Conservation (phyloP, 2,113 vertebrate genomes). For the Sitta europaea region DNA sequence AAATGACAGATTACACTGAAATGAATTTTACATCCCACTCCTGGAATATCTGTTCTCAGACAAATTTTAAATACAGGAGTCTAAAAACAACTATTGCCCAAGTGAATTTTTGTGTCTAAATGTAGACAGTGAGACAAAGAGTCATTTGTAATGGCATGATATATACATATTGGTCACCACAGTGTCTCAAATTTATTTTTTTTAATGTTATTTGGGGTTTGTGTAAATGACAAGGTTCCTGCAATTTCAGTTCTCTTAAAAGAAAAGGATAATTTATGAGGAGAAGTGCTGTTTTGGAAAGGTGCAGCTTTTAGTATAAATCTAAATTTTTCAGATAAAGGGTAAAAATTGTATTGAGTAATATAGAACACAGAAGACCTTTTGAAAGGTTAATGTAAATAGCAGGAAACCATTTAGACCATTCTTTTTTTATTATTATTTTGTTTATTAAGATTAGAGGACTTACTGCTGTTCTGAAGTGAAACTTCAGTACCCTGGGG, state of each 20-base stretch:
- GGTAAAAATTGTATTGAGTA: neutral
- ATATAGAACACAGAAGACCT: neutral
- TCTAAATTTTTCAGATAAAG: neutral
- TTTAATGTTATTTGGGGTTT: neutral
- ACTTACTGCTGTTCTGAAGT: neutral
- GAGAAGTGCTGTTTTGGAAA: neutral
- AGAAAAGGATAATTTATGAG: neutral
- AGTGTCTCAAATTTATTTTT: neutral
- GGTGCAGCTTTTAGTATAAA: constrained; percentile 11
- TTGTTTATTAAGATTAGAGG: constrained; percentile 34
- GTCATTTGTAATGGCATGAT: neutral
- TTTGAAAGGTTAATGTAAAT: constrained; percentile 29
- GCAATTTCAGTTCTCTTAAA: neutral
- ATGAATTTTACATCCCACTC: neutral
- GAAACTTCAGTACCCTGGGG: neutral
- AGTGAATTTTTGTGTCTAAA: neutral
- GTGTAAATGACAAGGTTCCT: neutral
- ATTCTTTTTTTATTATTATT: neutral
- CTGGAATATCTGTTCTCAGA: neutral
- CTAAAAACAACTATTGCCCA: neutral
- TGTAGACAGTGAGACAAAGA: neutral
- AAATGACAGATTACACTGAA: neutral
- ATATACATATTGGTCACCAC: neutral
- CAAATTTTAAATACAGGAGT: neutral
- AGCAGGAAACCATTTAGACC: neutral